phyloP scores from a whole-genome alignment of 2,888 invertebrate genomes.

The Andrena praecox region DNA sequence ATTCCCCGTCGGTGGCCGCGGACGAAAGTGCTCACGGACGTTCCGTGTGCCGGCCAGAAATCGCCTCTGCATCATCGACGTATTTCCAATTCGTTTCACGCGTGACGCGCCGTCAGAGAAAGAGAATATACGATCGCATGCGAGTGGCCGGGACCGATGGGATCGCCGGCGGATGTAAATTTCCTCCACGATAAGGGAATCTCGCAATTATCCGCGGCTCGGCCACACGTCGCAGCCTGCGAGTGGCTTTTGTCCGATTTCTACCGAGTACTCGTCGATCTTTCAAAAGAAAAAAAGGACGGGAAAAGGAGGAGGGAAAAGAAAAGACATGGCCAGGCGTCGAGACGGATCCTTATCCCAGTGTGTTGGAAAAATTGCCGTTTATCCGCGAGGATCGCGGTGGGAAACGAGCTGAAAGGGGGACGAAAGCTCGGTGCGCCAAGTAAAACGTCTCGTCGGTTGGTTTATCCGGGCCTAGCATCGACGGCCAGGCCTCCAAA shows the following conservation, averaged over 20 bases:
- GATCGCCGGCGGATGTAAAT: constrained; percentile 19
- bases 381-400: constrained; percentile 10
- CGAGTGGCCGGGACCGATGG: constrained; percentile 7
- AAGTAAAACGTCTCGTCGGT: background rate
- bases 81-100: constrained; percentile 64
- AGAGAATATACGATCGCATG: constrained; percentile 33
- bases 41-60: background rate
- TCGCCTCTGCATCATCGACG: constrained; percentile 26
- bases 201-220: constrained; percentile 1
- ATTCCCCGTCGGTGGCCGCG: constrained; percentile 47
- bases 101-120: constrained; percentile 40
- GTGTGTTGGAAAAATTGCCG: background rate
- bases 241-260: constrained; percentile 5
- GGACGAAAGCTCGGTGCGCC: constrained; percentile 5
- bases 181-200: constrained; percentile 16
- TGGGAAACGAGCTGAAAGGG: constrained; percentile 8
- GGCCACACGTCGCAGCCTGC: constrained; percentile 1
- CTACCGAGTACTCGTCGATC: background rate
- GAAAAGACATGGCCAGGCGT: background rate
- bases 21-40: constrained; percentile 55
- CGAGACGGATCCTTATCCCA: background rate
- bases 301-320: background rate
- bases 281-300: background rate
- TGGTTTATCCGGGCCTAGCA: constrained; percentile 14
- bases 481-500: constrained; percentile 16